A percentile compares a stretch with the other conserved stretches of the same genome.
Evolutionary conservation across 2,797 vertebrate genomes (phyloP).

Genomic region (Lophotriccus pileatus): DNA sequence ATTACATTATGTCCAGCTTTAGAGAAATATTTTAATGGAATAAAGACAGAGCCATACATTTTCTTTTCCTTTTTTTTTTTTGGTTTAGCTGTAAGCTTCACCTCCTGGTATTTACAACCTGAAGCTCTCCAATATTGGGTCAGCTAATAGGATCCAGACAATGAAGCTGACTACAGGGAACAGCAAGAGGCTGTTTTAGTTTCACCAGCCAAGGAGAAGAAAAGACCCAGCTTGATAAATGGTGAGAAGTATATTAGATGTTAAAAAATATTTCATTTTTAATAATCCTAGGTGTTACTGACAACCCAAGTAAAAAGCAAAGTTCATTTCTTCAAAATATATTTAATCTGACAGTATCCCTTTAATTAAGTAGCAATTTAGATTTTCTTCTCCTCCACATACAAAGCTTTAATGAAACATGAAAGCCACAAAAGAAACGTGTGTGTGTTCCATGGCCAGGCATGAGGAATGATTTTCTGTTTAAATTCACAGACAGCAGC

Average conservation of each 20-base stretch:
- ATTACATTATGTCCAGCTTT: slow-evolving; percentile 26
- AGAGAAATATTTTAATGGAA: slow-evolving; percentile 30
- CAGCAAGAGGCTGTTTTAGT: slow-evolving; percentile 3
- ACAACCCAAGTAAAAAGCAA: slow-evolving; percentile 50
- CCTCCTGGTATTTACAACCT: slow-evolving; percentile 32
- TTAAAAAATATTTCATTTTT: slow-evolving; percentile 52
- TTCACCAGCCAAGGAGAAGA: slow-evolving; percentile 11
- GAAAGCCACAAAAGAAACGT: slow-evolving; percentile 59
- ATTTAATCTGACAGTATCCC: slow-evolving; percentile 53
- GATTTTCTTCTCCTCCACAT: slow-evolving; percentile 38
- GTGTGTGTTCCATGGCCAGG: slow-evolving; percentile 40
- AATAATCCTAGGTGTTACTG: slow-evolving; percentile 57
- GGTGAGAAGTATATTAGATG: slow-evolving; percentile 33
- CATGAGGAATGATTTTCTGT: slow-evolving; percentile 30
- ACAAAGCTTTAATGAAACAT: slow-evolving; percentile 61
- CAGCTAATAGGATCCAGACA: slow-evolving; percentile 55
- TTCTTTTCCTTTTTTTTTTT: neutral
- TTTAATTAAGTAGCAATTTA: slow-evolving; percentile 64
- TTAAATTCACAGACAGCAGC: slow-evolving; percentile 54
- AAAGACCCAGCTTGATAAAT: slow-evolving; percentile 38
- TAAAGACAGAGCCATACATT: neutral
- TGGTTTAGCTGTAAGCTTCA: slow-evolving; percentile 13
- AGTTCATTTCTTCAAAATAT: slow-evolving; percentile 55
- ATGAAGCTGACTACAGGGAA: neutral
- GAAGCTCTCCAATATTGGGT: slow-evolving; percentile 15